These are phyloP conservation scores for Margaritifera margaritifera DNA, from an alignment of 2,888 invertebrate genomes.

Conservation along the genomic window DNA sequence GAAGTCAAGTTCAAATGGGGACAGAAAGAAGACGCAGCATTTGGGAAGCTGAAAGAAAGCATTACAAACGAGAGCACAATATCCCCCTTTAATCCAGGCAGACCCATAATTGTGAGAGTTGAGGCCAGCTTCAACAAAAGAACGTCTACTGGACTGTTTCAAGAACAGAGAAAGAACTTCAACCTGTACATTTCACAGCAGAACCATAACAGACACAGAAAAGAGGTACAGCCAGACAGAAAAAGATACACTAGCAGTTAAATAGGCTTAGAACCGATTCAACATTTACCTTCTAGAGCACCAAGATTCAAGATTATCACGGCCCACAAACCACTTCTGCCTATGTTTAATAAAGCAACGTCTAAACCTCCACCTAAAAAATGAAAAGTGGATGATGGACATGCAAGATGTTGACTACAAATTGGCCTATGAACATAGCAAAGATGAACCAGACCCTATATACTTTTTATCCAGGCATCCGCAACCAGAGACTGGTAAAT, in stretches of 20 bases:
- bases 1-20: conserved; percentile 18
- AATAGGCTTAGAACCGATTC: conserved; percentile 9
- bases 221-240: too few relatives aligned
- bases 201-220: conserved; percentile 19
- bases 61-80: conserved; percentile 13
- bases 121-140: conserved; percentile 14
- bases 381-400: too few relatives aligned
- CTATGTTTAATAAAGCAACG: too few relatives aligned
- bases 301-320: conserved; percentile 23
- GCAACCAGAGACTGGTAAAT: too few relatives aligned
- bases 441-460: too few relatives aligned
- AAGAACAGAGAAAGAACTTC: conserved; percentile 10
- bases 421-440: too few relatives aligned
- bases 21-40: conserved; percentile 10
- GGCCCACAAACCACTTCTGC: too few relatives aligned
- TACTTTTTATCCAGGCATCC: too few relatives aligned
- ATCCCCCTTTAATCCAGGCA: conserved; percentile 14
- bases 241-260: conserved; percentile 12
- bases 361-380: too few relatives aligned
- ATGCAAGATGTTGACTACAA: too few relatives aligned
- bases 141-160: conserved; percentile 7
- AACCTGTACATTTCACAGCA: conserved; percentile 20
- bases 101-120: conserved; percentile 14
- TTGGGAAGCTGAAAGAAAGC: conserved; percentile 13
- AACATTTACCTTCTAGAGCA: conserved; percentile 16